Base-by-base conservation (phyloP, 2,888 invertebrate genomes). In the Smittia aterrima region DNA sequence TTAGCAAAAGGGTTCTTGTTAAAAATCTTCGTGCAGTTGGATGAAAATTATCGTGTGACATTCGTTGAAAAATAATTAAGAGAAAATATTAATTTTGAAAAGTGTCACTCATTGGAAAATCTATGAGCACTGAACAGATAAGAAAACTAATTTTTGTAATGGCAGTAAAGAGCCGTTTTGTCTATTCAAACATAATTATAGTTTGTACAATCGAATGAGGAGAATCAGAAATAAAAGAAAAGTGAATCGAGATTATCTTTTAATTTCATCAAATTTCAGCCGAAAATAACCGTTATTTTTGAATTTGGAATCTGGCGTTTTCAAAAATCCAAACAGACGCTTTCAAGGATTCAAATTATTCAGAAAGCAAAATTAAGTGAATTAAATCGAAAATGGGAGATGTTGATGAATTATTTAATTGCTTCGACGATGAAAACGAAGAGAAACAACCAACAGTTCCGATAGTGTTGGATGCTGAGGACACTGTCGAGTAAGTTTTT, bases 321-420 rank as follows among this genome's bases (percentile, higher is more conserved):
- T 32, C 32, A 32, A 32, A n/a, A n/a, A n/a, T n/a, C n/a, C n/a
- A n/a, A n/a, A n/a, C n/a, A n/a, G 32, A 32, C 3, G 32, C 9
- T 32, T 32, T 32, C 4, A 32, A 6, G 32, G n/a, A n/a, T 32
- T 32, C 9, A 6, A 9, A 32, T 32, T 9, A 9, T 9, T 3
- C 32, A 3, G 32, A 32, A 32, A 32, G 32, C 3, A 32, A 32
- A 6, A 32, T 58, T 58, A n/a, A 7, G 18, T 20, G 22, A 58
- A 47, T 47, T n/a, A 47, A 13, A n/a, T 16, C n/a, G 4, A 24
- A 41, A 13, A 24, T 24, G 25, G 16, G 81, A 72, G 80, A 83
- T 75, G 80, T 83, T 9, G 82, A 83, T 38, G 82, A 83, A 68
- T 77, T 83, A 70, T 83, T 83, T 75, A 78, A 80, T 74, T 82